phyloP scores from a whole-genome alignment of 2,888 invertebrate species.

The Ceramica pisi region DNA sequence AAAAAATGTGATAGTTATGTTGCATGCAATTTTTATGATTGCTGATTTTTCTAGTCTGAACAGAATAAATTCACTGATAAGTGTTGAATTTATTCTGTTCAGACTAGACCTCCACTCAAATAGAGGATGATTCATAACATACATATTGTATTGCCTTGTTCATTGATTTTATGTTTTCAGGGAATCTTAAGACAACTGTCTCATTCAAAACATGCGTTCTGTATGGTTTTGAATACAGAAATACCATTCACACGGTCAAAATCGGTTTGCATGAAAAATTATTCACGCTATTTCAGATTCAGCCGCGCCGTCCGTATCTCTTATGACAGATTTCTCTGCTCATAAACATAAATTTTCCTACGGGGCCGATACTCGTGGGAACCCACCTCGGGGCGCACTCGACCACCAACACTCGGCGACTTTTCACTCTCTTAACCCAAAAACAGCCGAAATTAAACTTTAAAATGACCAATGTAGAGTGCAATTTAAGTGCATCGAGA shows the following conservation, averaged over 20 bases:
- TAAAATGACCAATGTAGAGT: constrained; percentile 59
- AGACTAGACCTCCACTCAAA: not conserved
- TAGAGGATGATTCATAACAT: too few species aligned
- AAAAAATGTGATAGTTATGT: too few species aligned
- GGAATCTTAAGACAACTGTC: too few species aligned
- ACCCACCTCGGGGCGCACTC: constrained; percentile 82
- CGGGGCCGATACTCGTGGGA: constrained; percentile 88
- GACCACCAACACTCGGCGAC: constrained; percentile 88
- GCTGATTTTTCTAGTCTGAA: too few species aligned
- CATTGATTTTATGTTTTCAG: not conserved
- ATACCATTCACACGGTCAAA: constrained; percentile 56
- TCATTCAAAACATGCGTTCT: too few species aligned
- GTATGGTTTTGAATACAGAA: constrained; percentile 3
- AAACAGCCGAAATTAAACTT: constrained; percentile 70
- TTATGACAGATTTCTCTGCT: constrained; percentile 90
- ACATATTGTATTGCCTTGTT: not conserved
- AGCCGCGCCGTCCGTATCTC: constrained; percentile 86
- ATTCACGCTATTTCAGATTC: constrained; percentile 88
- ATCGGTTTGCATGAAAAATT: constrained; percentile 84
- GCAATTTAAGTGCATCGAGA: constrained; percentile 52
- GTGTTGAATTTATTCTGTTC: not conserved
- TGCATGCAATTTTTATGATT: too few species aligned
- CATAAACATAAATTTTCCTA: constrained; percentile 90
- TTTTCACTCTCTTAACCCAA: constrained; percentile 86
- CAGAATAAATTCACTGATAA: too few species aligned